Percentiles rank a stretch among this genome's conserved stretches.
These are phyloP conservation scores for Lophotriccus pileatus DNA, from an alignment of 2,797 vertebrate species.

Conservation along the genomic window DNA sequence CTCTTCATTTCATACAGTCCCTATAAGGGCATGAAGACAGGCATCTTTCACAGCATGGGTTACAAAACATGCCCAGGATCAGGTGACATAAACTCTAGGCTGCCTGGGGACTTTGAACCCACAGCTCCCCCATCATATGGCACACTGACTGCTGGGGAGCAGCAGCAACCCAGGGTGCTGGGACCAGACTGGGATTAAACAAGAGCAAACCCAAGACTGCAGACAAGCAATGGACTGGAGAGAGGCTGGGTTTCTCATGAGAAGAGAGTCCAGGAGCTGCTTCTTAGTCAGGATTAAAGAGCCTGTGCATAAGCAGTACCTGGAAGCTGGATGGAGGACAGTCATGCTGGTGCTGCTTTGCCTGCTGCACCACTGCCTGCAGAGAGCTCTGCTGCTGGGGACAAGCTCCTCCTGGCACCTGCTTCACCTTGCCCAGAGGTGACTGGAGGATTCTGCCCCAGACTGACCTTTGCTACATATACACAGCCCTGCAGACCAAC, in stretches of 20 bases:
- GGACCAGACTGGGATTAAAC: neutral
- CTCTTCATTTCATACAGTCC: neutral
- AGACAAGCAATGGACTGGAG: neutral
- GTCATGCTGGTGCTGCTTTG: neutral
- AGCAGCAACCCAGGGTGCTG: accelerated
- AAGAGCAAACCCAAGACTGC: neutral
- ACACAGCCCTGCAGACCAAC: neutral
- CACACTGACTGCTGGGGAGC: neutral
- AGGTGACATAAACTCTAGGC: neutral
- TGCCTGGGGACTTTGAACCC: neutral
- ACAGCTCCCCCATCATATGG: neutral
- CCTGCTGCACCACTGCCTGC: neutral
- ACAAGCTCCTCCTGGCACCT: neutral
- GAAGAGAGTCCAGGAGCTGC: neutral
- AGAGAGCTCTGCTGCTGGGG: neutral
- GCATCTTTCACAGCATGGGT: neutral
- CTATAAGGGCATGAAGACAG: neutral
- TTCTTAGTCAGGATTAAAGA: accelerated
- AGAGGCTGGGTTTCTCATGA: neutral
- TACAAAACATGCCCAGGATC: neutral
- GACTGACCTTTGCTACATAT: neutral
- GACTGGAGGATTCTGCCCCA: neutral
- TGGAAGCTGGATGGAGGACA: neutral
- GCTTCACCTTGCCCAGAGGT: neutral
- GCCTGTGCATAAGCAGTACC: neutral